Conservation (phyloP, 2,797 vertebrate genomes). For the Erethizon dorsatum region DNA sequence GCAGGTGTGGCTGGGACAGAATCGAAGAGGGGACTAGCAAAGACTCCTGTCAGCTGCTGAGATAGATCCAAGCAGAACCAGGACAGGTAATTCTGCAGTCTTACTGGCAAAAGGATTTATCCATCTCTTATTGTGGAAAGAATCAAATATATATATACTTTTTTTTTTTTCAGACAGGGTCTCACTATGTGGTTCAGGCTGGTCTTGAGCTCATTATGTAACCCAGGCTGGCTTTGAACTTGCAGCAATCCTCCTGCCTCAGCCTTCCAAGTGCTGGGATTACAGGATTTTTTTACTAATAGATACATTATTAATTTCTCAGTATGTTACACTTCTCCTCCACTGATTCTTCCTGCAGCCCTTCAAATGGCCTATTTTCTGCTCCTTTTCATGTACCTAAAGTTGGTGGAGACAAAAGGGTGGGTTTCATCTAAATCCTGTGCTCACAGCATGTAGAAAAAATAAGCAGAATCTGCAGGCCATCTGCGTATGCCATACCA, state of each 20-base stretch:
- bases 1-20: background rate
- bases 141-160: background rate
- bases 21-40: background rate
- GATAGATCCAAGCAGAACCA: background rate
- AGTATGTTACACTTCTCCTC: background rate
- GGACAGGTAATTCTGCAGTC: background rate
- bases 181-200: background rate
- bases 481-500: background rate
- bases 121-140: background rate
- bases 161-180: background rate
- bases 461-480: background rate
- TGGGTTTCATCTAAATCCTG: background rate
- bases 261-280: background rate
- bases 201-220: background rate
- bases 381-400: conserved; percentile 1
- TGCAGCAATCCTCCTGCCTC: background rate
- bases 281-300: background rate
- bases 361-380: background rate
- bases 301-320: background rate
- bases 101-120: background rate
- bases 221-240: background rate
- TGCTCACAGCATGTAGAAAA: background rate
- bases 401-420: background rate
- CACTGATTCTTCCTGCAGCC: background rate
- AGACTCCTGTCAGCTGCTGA: background rate